These are phyloP conservation scores for Kryphioiulus occultus DNA, from an alignment of 2,888 invertebrate genomes.

Conservation along the genomic window DNA sequence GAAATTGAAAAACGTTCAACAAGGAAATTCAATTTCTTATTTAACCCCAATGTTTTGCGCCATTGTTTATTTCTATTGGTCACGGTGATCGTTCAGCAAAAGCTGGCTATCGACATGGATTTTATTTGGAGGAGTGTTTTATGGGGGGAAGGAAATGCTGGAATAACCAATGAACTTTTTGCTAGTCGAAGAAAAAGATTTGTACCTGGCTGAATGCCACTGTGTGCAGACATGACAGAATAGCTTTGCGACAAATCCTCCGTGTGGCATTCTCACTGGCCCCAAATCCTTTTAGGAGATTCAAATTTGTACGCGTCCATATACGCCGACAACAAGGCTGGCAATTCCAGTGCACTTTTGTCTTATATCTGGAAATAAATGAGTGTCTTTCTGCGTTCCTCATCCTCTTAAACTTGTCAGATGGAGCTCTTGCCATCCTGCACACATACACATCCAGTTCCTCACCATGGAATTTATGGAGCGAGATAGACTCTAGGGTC, in stretches of 20 bases:
- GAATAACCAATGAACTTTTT: not conserved
- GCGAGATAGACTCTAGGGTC: not conserved
- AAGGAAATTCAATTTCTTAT: not conserved
- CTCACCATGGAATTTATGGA: constrained; percentile 5
- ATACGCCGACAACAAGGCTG: not conserved
- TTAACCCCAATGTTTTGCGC: not conserved
- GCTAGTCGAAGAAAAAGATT: not conserved
- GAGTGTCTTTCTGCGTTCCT: not conserved
- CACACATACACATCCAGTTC: not conserved
- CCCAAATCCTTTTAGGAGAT: not conserved
- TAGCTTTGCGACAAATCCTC: constrained; percentile 5
- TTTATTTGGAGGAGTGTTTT: not conserved
- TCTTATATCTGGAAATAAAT: not conserved
- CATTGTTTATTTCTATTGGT: no score
- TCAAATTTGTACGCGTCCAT: not conserved
- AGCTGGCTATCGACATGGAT: not conserved
- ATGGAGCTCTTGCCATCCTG: not conserved
- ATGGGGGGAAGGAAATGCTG: not conserved
- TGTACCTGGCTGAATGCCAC: not conserved
- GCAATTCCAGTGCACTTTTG: not conserved
- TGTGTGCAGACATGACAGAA: not conserved
- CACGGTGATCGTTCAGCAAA: not conserved
- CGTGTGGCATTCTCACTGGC: not conserved
- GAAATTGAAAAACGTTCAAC: not conserved
- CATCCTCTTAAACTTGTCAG: constrained; percentile 5